These are phyloP conservation scores for Perca schrenkii DNA, from an alignment of 2,113 vertebrate genomes.

Conservation along the genomic window DNA sequence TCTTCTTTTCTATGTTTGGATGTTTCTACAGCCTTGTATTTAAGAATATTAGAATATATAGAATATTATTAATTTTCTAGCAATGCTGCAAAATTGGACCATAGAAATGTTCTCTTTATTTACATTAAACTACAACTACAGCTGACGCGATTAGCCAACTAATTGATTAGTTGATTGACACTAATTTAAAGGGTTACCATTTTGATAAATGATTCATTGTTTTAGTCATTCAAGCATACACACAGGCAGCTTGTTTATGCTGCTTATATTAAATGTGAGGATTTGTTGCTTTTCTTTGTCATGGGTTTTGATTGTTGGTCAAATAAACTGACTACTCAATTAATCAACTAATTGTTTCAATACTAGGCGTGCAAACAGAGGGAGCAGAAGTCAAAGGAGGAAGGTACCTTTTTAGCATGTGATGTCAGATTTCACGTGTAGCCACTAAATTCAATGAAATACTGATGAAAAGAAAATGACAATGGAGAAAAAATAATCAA, in stretches of 20 bases:
- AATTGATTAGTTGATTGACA: neutral
- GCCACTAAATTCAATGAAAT: constrained; percentile 1
- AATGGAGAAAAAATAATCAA: neutral
- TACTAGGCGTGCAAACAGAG: neutral
- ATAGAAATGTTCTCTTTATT: neutral
- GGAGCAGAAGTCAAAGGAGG: neutral
- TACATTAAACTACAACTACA: neutral
- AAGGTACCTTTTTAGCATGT: neutral
- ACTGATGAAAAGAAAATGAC: neutral
- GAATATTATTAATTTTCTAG: neutral
- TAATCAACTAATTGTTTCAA: neutral
- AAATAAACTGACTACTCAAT: neutral
- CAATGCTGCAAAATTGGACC: neutral
- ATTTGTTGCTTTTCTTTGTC: neutral
- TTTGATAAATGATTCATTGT: neutral
- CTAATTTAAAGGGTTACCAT: neutral
- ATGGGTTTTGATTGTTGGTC: neutral
- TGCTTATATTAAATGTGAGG: neutral
- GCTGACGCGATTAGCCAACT: neutral
- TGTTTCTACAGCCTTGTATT: neutral
- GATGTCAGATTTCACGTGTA: neutral
- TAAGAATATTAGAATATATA: neutral
- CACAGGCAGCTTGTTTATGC: neutral
- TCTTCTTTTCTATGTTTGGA: neutral
- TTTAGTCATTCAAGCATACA: neutral